Evolutionary conservation across 2,888 invertebrate genomes (phyloP).

Genomic region (Oxycera nigricornis): DNA sequence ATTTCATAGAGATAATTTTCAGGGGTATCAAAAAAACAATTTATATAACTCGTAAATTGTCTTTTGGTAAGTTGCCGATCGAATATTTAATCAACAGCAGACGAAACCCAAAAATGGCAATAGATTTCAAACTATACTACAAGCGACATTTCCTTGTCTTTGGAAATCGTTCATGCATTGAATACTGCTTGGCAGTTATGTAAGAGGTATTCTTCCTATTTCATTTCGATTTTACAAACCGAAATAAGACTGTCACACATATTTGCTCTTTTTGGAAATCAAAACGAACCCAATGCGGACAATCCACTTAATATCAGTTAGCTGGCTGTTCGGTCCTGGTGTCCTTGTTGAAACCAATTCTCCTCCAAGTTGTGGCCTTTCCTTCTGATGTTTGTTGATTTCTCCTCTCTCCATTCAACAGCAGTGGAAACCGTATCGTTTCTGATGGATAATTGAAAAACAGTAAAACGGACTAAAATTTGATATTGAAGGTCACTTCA

Average conservation of each 20-base stretch:
- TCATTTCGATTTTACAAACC: not conserved
- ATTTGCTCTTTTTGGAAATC: conserved; percentile 2
- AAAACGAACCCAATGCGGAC: not conserved
- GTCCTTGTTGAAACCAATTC: not conserved
- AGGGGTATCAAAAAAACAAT: too few species aligned
- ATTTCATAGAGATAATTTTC: too few species aligned
- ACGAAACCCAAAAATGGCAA: too few species aligned
- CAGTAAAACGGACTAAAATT: conserved; percentile 34
- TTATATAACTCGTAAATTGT: too few species aligned
- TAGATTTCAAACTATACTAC: not conserved
- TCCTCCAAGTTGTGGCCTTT: not conserved
- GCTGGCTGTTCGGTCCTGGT: not conserved
- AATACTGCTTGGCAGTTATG: not conserved
- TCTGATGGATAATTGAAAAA: conserved; percentile 26
- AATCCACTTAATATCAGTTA: conserved; percentile 25
- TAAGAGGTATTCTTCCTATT: not conserved
- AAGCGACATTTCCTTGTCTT: not conserved
- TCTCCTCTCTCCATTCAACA: conserved; percentile 1
- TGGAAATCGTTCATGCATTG: not conserved
- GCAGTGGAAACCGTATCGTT: conserved; percentile 19
- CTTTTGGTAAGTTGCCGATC: too few species aligned
- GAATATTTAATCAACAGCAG: too few species aligned
- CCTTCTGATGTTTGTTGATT: conserved; percentile 9
- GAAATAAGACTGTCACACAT: not conserved
- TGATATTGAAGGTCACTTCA: conserved; percentile 32